Evolutionary conservation across 2,888 invertebrate genomes (phyloP).

Genomic region (Dinocampus coccinellae): DNA sequence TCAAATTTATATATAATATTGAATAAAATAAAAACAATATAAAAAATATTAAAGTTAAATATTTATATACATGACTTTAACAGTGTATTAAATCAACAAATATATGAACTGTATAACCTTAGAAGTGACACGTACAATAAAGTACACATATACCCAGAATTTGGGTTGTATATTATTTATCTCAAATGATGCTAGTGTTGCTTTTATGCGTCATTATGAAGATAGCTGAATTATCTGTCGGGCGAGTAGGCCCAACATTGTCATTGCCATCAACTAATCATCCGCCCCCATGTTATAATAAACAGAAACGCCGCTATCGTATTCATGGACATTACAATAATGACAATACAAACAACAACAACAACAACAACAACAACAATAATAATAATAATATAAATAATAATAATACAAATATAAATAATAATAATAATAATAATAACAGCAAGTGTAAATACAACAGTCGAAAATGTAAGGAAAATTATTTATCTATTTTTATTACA

Average conservation of each 20-base stretch:
- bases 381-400: constrained; percentile 7
- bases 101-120: too few species aligned
- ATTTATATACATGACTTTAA: too few species aligned
- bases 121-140: constrained; percentile 32
- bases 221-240: constrained; percentile 73
- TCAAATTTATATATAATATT: too few species aligned
- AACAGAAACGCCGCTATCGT: constrained; percentile 53
- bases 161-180: constrained; percentile 42
- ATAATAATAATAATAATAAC: neutral
- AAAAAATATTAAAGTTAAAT: too few species aligned
- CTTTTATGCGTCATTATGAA: constrained; percentile 75
- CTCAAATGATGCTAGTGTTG: constrained; percentile 73
- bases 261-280: constrained; percentile 51
- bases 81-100: too few species aligned
- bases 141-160: constrained; percentile 34
- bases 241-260: constrained; percentile 55
- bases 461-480: constrained; percentile 59
- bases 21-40: neutral
- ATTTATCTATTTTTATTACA: neutral
- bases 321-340: constrained; percentile 50
- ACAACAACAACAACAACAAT: neutral
- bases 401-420: too few species aligned
- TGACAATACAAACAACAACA: constrained; percentile 53
- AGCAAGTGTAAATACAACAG: constrained; percentile 51
- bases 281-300: constrained; percentile 55